Conservation (phyloP, 2,888 invertebrate species). For the Yponomeuta malinellus region DNA sequence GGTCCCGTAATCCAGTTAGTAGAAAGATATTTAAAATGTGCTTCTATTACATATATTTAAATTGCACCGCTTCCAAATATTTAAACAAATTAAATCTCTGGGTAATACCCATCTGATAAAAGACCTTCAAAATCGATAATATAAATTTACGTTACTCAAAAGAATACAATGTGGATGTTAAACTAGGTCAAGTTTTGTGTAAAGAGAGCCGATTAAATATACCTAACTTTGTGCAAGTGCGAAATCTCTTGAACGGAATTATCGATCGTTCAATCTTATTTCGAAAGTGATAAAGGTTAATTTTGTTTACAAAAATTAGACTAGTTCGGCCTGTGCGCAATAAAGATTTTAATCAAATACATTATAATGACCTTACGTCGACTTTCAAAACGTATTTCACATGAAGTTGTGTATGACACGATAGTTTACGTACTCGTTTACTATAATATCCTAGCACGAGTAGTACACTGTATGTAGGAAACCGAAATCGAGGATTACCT, state of each 20-base stretch:
- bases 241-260: background rate
- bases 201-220: background rate
- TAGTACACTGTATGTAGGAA: too few species aligned
- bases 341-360: slow-evolving; percentile 1
- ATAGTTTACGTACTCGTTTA: too few species aligned
- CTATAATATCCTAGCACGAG: too few species aligned
- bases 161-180: background rate
- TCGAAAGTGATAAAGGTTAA: background rate
- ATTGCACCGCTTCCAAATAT: too few species aligned
- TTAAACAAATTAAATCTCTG: too few species aligned
- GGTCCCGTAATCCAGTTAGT: too few species aligned
- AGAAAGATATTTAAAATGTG: too few species aligned
- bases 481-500: too few species aligned
- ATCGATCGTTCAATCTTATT: background rate
- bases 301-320: background rate
- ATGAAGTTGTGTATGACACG: background rate
- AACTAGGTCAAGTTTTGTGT: background rate
- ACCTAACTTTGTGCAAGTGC: slow-evolving; percentile 3
- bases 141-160: background rate
- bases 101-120: background rate
- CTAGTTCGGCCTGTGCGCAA: background rate
- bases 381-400: background rate
- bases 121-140: background rate
- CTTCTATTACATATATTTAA: too few species aligned
- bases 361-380: background rate